Evolutionary conservation across 2,797 vertebrate genomes (phyloP).

Genomic region (Pseudochirops cupreus): DNA sequence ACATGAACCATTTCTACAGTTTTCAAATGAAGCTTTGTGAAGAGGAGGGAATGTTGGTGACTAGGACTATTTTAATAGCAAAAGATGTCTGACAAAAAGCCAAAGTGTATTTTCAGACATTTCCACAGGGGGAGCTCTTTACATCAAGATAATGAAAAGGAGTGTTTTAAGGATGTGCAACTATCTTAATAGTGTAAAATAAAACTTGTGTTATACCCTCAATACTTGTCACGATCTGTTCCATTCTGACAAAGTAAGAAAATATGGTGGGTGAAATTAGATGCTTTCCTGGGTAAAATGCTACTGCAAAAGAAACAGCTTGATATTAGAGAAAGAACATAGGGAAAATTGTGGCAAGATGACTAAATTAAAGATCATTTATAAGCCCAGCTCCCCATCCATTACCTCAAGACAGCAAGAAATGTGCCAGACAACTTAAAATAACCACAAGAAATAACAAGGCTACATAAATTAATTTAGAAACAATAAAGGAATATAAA

Average conservation of each 20-base stretch:
- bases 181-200: neutral
- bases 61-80: neutral
- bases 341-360: neutral
- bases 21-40: neutral
- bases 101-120: neutral
- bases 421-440: neutral
- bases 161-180: neutral
- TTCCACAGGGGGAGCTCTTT: neutral
- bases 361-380: neutral
- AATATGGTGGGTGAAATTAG: neutral
- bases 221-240: neutral
- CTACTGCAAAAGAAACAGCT: neutral
- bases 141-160: neutral
- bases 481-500: neutral
- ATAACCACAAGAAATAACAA: neutral
- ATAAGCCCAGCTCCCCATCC: neutral
- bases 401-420: neutral
- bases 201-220: neutral
- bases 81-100: neutral
- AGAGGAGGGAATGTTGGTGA: neutral
- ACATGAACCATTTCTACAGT: neutral
- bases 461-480: neutral
- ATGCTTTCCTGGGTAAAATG: neutral
- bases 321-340: neutral
- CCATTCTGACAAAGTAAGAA: neutral